These are phyloP conservation scores for Arenicola marina DNA, from an alignment of 2,888 invertebrate genomes.

Conservation along the genomic window DNA sequence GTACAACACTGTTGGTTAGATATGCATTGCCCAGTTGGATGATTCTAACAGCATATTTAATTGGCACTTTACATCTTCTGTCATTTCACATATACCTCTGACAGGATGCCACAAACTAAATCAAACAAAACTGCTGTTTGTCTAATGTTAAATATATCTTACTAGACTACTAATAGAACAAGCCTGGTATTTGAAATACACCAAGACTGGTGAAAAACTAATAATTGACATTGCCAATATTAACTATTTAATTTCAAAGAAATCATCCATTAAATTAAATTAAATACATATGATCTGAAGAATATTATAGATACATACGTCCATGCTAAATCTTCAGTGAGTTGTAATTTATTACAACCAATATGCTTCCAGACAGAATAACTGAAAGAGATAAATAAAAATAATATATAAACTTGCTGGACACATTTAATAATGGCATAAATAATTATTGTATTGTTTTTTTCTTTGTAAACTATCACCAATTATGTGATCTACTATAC, in stretches of 20 bases:
- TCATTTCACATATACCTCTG: no score
- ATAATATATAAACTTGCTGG: not conserved
- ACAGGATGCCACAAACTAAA: no score
- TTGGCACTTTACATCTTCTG: no score
- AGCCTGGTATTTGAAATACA: no score
- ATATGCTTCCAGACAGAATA: slow-evolving; percentile 62
- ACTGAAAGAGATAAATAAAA: slow-evolving; percentile 39
- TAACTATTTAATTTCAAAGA: no score
- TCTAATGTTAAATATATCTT: not conserved
- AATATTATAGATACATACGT: slow-evolving; percentile 57
- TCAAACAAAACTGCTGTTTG: not conserved
- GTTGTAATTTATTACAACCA: slow-evolving; percentile 60
- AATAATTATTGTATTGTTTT: not conserved
- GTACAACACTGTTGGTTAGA: no score
- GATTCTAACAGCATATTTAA: no score
- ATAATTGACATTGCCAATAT: no score
- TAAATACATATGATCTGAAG: not conserved
- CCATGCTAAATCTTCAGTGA: slow-evolving; percentile 61
- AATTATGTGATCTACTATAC: not conserved
- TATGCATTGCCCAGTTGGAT: no score
- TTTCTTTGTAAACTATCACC: not conserved
- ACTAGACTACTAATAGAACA: no score
- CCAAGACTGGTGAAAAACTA: no score
- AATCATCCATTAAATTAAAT: not conserved
- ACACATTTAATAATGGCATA: not conserved